These are phyloP conservation scores for Odontocerum albicorne DNA, from an alignment of 2,888 invertebrate species.

Conservation along the genomic window DNA sequence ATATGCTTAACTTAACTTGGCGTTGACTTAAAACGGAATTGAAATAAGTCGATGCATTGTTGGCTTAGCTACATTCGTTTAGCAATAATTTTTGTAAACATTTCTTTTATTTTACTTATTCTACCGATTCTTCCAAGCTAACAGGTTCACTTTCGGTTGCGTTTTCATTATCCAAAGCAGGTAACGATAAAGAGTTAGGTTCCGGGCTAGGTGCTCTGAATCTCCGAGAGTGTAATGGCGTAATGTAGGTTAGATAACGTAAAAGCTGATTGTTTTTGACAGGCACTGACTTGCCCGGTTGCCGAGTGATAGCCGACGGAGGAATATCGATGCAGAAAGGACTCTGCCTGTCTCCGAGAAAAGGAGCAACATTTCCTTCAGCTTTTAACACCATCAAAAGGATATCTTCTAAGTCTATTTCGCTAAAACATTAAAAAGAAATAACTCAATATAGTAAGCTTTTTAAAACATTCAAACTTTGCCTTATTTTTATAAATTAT, in stretches of 20 bases:
- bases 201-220: conserved; percentile 39
- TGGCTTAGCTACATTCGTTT: no score
- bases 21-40: no score
- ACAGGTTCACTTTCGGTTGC: no score
- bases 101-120: no score
- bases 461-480: no score
- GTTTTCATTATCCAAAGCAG: not conserved
- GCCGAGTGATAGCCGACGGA: conserved; percentile 4
- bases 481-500: no score
- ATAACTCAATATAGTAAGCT: no score
- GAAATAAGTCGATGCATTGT: no score
- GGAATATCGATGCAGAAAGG: conserved; percentile 53
- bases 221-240: conserved; percentile 44
- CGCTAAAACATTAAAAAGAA: conserved; percentile 54
- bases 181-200: not conserved
- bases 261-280: conserved; percentile 45
- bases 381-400: conserved; percentile 61
- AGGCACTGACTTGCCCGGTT: conserved; percentile 36
- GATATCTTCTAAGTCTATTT: conserved; percentile 73
- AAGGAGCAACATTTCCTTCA: conserved; percentile 62
- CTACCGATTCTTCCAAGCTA: no score
- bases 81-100: no score
- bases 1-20: no score
- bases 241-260: conserved; percentile 45
- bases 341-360: conserved; percentile 59